Base-by-base conservation (phyloP, 2,888 invertebrate genomes). In the Lysandra coridon region DNA sequence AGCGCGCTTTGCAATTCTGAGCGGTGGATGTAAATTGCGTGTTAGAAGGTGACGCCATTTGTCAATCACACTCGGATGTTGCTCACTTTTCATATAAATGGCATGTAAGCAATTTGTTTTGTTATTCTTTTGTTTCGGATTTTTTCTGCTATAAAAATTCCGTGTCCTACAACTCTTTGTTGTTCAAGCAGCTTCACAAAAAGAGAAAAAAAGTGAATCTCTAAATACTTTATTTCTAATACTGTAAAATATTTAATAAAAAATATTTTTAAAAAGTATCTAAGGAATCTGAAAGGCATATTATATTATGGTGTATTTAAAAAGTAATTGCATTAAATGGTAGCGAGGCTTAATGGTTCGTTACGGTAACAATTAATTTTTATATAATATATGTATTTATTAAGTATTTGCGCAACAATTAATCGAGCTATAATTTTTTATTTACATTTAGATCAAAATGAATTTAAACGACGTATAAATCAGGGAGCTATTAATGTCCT, bases 31-130 rank as follows among this genome's bases (percentile, higher is more conserved):
- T 37, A 69, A 69, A 69, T 69, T 69, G 69, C 33, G 69, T 6
- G 69, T 69, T 69, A 69, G 33, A 69, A 69, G 69, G 69, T 69
- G 69, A 33, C 69, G 33, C 69, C 69, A 69, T 69, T 69, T 69
- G 69, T 69, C 33, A 69, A 69, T 69, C 69, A 69, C 69, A 69
- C 69, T 69, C 33, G 69, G 33, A 37, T 69, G 69, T 33, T 37
- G 69, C 69, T 69, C 69, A 69, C 64, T 64, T 64, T 64, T 64
- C 30, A 64, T 37, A 69, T 37, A 69, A 33, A 69, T 10, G 64
- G 64, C 30, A 69, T 69, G 12, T 69, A 62, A 62, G n/a, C 62
- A 62, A 62, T 62, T 62, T 7, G 62, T 10, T 23, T 62, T 69
- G 64, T 30, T 30, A 33, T 69, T 69, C 33, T 30, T 69, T 69